Base-by-base conservation (phyloP, 2,797 vertebrate genomes). In the Rhynchonycteris naso region DNA sequence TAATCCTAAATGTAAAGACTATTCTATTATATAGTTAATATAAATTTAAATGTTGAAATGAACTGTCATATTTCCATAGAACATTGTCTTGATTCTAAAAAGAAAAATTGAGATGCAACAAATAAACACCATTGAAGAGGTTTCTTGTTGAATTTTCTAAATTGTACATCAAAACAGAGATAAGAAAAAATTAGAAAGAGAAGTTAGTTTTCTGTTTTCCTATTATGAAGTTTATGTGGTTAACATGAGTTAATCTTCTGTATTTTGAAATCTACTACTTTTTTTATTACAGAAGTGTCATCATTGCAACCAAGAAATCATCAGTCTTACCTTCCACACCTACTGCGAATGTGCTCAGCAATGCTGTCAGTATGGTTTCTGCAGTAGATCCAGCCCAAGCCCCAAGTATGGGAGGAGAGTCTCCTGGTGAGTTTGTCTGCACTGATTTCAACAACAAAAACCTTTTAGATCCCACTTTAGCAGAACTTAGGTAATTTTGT, bases 341-440 rank as follows among this genome's bases (percentile, higher is more conserved):
- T 95, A 96, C 98, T 78, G 0, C 95, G 56, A 96, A 93, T 91
- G 2, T 91, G 19, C 98, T 99, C 6, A 87, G 98, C 6, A 99
- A 99, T 95, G 98, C 98, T 28, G 99, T 99, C 74, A 99, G 99
- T n/a, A 99, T 99, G 96, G 99, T 99, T 85, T 99, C 99, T 86
- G 98, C 99, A 63, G 97, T 95, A 19, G 99, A 99, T 43, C 97
- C 99, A 56, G 93, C 98, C 7, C 99, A 99, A 96, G 94, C 97
- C 79, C 76, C 91, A 15, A 97, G 98, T 82, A 87, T 93, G n/a
- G 97, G 97, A 94, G 97, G 98, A 98, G 96, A 97, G 80, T 98
- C 98, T 97, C 98, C 98, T 91, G 98, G 99, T 99, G 97, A 99
- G 99, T 98, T 90, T 91, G 54, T 71, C 52, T 8, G 22, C n/a